Base-by-base conservation (phyloP, 2,888 invertebrate species). In the Agonum fuliginosum region DNA sequence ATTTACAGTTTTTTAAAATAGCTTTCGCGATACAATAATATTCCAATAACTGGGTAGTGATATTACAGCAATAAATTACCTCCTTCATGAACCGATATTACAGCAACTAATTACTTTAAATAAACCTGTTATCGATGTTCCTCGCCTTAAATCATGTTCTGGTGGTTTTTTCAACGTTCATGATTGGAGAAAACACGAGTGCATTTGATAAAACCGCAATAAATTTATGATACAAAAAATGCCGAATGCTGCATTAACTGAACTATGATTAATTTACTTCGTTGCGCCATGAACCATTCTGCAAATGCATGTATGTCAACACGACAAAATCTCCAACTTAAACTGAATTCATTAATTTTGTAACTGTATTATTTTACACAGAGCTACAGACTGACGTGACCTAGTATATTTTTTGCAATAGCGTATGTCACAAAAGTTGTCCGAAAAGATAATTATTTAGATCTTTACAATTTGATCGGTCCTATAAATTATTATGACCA, bases 91-190 rank as follows among this genome's bases (percentile, higher is more conserved):
- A 54, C 54, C 24, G 54, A 54, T 54, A 54, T 62, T 62, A 62
- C 62, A 62, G 20, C 67, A 67, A 67, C 41, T 67, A 67, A 41
- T 67, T 67, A 67, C 41, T 41, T 67, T 67, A 67, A 67, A 67
- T 67, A 67, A 67, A 67, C 67, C 67, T 67, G 67, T 67, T 67
- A 67, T 67, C 67, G 67, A 20, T 41, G 22, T 41, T 67, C 41
- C 14, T 37, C 37, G 67, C 41, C 27, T 67, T 67, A 67, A 67
- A 67, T 67, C 58, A 62, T 62, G 34, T 62, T 62, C 30, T 22
- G 5, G n/a, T 6, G 20, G 22, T 67, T 67, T 67, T 67, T 67
- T 20, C 37, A 22, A 4, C 65, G 30, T 10, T 10, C 41, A 34
- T 67, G 67, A 41, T 67, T 67, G 37, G 67, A 67, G 58, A 62